These are phyloP conservation scores for Drosophila eugracilis DNA, from an alignment of 1,140 invertebrate species.

Conservation along the genomic window DNA sequence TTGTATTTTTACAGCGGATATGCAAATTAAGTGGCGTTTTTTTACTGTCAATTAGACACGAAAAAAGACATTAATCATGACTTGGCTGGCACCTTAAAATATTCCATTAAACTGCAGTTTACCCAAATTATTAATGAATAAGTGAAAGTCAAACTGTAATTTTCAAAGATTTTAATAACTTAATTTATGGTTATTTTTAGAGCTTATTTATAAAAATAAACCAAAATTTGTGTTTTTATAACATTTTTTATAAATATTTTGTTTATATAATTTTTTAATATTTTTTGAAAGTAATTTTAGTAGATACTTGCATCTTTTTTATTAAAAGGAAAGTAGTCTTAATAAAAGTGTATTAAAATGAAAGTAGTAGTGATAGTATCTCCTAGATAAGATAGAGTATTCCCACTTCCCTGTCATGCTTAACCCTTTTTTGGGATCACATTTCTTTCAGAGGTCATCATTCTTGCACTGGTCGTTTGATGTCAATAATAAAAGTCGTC, in stretches of 20 bases:
- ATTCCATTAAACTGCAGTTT: too few species aligned
- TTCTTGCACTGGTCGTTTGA: slow-evolving; percentile 46
- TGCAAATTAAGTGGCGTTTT: slow-evolving; percentile 19
- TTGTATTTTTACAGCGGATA: slow-evolving; percentile 12
- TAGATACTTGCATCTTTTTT: too few species aligned
- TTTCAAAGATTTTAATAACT: neutral
- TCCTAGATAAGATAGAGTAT: slow-evolving; percentile 35
- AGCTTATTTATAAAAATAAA: too few species aligned
- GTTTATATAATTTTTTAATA: too few species aligned
- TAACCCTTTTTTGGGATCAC: slow-evolving; percentile 14
- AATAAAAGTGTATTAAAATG: too few species aligned
- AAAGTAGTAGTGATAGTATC: too few species aligned
- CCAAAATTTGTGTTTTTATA: too few species aligned
- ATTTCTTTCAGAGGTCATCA: slow-evolving; percentile 53
- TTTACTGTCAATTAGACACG: neutral
- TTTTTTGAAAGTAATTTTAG: too few species aligned
- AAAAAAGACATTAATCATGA: neutral
- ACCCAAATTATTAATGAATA: neutral
- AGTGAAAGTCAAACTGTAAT: neutral
- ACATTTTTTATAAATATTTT: too few species aligned
- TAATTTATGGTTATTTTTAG: too few species aligned
- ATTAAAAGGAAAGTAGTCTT: too few species aligned
- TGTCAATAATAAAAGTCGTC: slow-evolving; percentile 72
- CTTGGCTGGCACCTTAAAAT: slow-evolving; percentile 8
- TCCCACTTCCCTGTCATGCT: neutral